These are phyloP conservation scores for Chelon auratus DNA, from an alignment of 2,797 vertebrate genomes.

Conservation along the genomic window DNA sequence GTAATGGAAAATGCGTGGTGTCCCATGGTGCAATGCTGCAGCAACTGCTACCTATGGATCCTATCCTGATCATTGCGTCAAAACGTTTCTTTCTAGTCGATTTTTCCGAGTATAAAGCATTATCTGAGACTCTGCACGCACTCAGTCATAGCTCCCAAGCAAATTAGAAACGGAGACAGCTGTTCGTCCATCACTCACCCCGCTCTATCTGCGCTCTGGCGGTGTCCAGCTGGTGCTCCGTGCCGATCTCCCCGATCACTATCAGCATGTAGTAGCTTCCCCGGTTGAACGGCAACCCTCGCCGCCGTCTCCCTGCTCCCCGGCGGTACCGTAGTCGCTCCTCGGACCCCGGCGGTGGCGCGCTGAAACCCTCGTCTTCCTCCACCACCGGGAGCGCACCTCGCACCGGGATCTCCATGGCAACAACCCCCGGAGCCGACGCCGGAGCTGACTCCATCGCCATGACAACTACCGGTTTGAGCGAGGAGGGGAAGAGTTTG, in stretches of 20 bases:
- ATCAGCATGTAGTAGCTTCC: conserved; percentile 88
- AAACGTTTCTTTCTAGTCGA: conserved; percentile 11
- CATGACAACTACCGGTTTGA: conserved; percentile 90
- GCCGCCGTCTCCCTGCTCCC: conserved; percentile 63
- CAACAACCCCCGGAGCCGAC: conserved; percentile 84
- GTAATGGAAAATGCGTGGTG: conserved; percentile 27
- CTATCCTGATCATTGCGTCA: conserved; percentile 63
- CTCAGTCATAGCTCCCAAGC: background rate
- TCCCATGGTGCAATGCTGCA: conserved; percentile 78
- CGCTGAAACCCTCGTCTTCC: conserved; percentile 74
- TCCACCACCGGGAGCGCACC: conserved; percentile 80
- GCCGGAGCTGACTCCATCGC: conserved; percentile 86
- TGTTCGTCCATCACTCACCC: conserved; percentile 84
- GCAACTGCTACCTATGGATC: conserved; percentile 43
- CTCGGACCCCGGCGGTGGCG: conserved; percentile 60
- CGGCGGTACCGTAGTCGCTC: conserved; percentile 76
- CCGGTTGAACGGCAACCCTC: conserved; percentile 79
- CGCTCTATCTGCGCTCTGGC: conserved; percentile 89
- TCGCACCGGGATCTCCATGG: conserved; percentile 89
- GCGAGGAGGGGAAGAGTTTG: conserved; percentile 44
- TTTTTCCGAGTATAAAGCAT: background rate
- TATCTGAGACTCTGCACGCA: background rate
- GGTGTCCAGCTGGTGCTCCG: conserved; percentile 89
- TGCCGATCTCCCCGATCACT: conserved; percentile 91
- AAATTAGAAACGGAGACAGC: background rate